Evolutionary conservation across 1,140 invertebrate species (phyloP).

Genomic region (Homalodisca vitripennis): DNA sequence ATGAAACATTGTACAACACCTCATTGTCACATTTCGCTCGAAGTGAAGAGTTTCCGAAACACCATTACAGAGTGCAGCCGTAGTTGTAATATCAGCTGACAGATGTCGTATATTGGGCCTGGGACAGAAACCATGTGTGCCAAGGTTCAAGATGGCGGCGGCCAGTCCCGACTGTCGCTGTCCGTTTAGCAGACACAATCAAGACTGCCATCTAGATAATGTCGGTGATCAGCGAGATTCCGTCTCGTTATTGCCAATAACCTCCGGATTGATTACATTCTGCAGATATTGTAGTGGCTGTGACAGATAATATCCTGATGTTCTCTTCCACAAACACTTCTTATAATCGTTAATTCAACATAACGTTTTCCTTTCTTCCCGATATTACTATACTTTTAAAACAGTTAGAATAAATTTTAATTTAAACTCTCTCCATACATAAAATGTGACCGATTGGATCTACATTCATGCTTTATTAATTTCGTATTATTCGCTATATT

Average conservation of each 20-base stretch:
- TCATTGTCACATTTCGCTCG: no score
- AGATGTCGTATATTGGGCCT: not conserved
- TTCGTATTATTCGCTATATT: no score
- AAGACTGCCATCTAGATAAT: constrained; percentile 15
- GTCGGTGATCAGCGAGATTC: not conserved
- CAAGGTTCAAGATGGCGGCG: constrained; percentile 10
- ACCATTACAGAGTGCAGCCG: not conserved
- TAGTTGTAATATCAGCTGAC: not conserved
- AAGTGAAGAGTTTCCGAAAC: not conserved
- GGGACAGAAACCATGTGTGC: not conserved
- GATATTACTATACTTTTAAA: no score
- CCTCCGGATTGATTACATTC: not conserved
- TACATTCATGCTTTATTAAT: no score
- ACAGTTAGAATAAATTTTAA: no score
- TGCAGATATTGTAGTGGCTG: not conserved
- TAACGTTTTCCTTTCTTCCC: no score
- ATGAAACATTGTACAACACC: not conserved
- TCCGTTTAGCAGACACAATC: constrained; percentile 2
- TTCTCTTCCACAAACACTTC: no score
- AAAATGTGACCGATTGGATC: no score
- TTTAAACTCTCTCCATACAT: no score
- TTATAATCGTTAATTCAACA: no score
- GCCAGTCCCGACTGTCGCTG: not conserved
- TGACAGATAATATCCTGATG: no score
- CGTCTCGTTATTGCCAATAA: not conserved